Evolutionary conservation across 2,888 invertebrate genomes (phyloP).

Genomic region (Chaitophorus viminalis): DNA sequence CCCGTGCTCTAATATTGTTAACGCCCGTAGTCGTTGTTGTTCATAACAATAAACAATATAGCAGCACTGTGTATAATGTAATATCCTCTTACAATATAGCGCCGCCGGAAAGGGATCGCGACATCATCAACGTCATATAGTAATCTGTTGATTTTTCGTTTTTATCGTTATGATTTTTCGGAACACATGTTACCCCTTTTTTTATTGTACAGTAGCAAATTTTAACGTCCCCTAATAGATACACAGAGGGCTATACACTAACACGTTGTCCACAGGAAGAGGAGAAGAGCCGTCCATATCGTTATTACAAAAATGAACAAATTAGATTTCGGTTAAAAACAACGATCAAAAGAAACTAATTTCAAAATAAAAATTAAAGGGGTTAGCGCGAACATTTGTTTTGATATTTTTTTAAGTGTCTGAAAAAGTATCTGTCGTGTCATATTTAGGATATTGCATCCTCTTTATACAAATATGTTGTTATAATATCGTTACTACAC

Average conservation of each 20-base stretch:
- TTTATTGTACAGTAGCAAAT: conserved; percentile 34
- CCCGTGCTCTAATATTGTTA: conserved; percentile 57
- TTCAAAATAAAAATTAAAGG: conserved; percentile 43
- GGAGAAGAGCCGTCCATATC: not conserved
- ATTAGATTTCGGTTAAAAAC: conserved; percentile 58
- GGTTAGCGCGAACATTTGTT: conserved; percentile 49
- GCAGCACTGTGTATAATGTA: conserved; percentile 47
- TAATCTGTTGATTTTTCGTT: conserved; percentile 62
- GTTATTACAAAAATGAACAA: conserved; percentile 39
- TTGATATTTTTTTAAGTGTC: conserved; percentile 49
- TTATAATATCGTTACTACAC: not conserved
- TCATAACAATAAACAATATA: conserved; percentile 61
- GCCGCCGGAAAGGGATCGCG: conserved; percentile 58
- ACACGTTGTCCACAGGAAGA: not conserved
- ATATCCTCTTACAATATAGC: conserved; percentile 58
- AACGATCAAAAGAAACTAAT: conserved; percentile 59
- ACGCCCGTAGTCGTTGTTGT: conserved; percentile 62
- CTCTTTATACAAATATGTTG: not conserved
- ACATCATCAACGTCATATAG: conserved; percentile 58
- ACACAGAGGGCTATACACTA: conserved; percentile 33
- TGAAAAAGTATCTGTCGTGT: not conserved
- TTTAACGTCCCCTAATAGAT: conserved; percentile 59
- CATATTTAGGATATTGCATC: not conserved
- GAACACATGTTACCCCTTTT: conserved; percentile 62
- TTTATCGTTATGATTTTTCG: conserved; percentile 62